Evolutionary conservation across 2,888 invertebrate species (phyloP), one percentile per base, ranked within the genome.

Genomic region (Diaprepes abbreviatus): DNA sequence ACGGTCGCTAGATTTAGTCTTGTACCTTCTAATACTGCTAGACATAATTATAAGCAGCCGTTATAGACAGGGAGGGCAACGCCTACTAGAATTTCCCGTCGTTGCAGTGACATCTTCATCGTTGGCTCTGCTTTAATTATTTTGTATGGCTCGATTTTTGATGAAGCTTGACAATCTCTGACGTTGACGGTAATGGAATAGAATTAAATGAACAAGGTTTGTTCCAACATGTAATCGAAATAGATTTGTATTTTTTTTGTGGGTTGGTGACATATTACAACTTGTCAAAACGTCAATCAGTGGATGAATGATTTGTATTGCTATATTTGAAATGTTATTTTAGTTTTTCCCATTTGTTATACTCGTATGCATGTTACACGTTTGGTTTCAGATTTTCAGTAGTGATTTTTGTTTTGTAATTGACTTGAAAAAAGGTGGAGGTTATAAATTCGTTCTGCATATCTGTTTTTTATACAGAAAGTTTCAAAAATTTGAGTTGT

Each of bases 131-230:
- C 48, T 60, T 60, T 60, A 60, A 60, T 60, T 60, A 60, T 60
- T 60, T 60, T 35, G 33, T 48, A 33, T 35, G 12, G 45, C 33
- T 33, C 45, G 33, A 60, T 60, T 60, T 60, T 60, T 60, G 59
- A 60, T 48, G 48, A 33, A 19, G 59, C 59, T 10, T 60, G 59
- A 48, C 59, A 35, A n/a, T 43, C 12, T 21, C 45, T 21, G 59
- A 48, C 45, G n/a, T 59, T 59, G 59, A 60, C 48, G 59, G 33
- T 60, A 60, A 60, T 60, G 59, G 45, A 60, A 45, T 33, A 35
- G 43, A 60, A 60, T 50, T 14, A 28, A 50, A 50, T 28, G 16
- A 28, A 16, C 12, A 19, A 16, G 38, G 28, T 7, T 14, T 28
- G 28, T 50, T 50, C 21, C 9, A 16, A 28, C 6, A n/a, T n/a